A percentile compares a stretch with the other conserved stretches of the same genome.
Conservation (phyloP, 1,140 invertebrate species). For the Polypedilum vanderplanki region DNA sequence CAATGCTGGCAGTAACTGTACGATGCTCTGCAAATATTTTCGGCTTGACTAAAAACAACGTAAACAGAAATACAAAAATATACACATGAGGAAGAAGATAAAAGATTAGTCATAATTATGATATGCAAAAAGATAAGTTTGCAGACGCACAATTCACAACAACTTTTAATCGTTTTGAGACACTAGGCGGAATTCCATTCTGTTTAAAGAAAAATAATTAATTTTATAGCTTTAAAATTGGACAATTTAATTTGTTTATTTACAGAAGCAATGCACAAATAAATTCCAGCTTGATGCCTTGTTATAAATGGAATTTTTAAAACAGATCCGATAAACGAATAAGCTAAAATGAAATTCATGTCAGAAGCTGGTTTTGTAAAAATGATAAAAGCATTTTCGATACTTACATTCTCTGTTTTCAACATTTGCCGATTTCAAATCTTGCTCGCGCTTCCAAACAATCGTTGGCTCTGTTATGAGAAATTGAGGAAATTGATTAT, state of each 20-base stretch:
- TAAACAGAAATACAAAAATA: slow-evolving; percentile 14
- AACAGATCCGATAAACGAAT: not conserved
- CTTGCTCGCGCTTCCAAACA: slow-evolving; percentile 61
- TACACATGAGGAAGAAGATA: not conserved
- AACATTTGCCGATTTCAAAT: slow-evolving; percentile 45
- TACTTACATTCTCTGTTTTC: slow-evolving; percentile 31
- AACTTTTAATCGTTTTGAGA: not conserved
- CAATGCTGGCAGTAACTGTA: slow-evolving; percentile 50
- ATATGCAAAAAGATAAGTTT: not conserved
- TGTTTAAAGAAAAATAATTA: not conserved
- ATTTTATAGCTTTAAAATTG: not conserved
- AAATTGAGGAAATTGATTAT: not conserved
- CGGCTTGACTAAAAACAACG: slow-evolving; percentile 46
- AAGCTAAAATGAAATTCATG: not conserved
- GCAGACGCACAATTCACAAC: not conserved
- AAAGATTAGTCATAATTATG: not conserved
- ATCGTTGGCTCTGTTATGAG: slow-evolving; percentile 49
- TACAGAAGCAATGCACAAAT: not conserved
- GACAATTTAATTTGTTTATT: not conserved
- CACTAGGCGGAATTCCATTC: not conserved
- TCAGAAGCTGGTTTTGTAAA: not conserved
- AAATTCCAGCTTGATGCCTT: not conserved
- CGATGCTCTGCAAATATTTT: slow-evolving; percentile 53
- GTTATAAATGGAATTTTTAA: slow-evolving; percentile 21
- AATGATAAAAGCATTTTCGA: not conserved